Evolutionary conservation across 2,797 vertebrate genomes (phyloP).

Genomic region (Argyrosomus regius): DNA sequence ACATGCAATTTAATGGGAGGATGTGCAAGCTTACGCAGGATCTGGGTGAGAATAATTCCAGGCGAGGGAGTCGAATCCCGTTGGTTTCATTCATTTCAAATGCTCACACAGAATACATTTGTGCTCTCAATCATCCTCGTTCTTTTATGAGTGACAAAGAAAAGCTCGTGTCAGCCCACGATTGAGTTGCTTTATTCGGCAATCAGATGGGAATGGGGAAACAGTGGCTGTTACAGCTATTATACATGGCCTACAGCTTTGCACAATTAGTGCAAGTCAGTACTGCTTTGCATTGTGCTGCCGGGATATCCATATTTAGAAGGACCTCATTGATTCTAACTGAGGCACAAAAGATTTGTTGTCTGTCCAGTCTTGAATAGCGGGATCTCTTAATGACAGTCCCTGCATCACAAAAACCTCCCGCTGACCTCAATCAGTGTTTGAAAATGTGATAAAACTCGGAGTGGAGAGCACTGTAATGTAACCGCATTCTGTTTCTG

Average conservation of each 20-base stretch:
- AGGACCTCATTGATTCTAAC: conserved; percentile 77
- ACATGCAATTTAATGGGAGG: conserved; percentile 34
- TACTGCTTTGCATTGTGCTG: conserved; percentile 74
- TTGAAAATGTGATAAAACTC: conserved; percentile 43
- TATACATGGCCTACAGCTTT: conserved; percentile 47
- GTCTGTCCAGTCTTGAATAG: conserved; percentile 68
- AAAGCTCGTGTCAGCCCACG: conserved; percentile 19
- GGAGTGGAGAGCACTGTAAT: conserved; percentile 24
- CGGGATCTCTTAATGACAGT: conserved; percentile 52
- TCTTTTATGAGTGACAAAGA: conserved; percentile 21
- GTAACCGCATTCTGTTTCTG: conserved; percentile 21
- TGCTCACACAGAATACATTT: conserved; percentile 9
- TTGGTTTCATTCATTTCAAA: conserved; percentile 13
- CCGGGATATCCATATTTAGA: conserved; percentile 75
- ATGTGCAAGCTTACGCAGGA: conserved; percentile 22
- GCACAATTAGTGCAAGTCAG: conserved; percentile 73
- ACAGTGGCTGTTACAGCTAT: conserved; percentile 54
- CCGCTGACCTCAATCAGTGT: conserved; percentile 45
- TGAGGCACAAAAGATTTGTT: conserved; percentile 74
- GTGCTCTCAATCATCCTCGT: conserved; percentile 3
- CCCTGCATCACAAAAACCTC: conserved; percentile 55
- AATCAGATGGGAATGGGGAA: conserved; percentile 38
- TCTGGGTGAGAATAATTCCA: background rate
- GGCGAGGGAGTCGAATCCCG: background rate
- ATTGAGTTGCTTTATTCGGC: conserved; percentile 35